phyloP scores from a whole-genome alignment of 64 coral and sea anemone species.

The Montipora foliosa region DNA sequence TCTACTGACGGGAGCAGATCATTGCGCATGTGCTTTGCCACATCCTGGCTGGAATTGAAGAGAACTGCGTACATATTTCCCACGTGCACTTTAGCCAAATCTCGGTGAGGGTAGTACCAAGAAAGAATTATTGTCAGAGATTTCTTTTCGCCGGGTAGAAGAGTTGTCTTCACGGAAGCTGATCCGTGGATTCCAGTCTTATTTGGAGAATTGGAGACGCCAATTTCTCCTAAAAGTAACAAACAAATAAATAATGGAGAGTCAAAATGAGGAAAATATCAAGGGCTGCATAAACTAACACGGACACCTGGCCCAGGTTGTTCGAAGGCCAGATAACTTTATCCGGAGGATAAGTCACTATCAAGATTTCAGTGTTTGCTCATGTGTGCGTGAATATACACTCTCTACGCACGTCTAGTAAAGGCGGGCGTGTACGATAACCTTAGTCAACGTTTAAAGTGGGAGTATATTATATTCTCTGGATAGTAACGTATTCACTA shows the following conservation, averaged over 20 bases:
- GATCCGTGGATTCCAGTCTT: constrained; percentile 75
- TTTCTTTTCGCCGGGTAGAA: constrained; percentile 80
- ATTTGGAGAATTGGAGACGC: constrained; percentile 11
- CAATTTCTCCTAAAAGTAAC: constrained; percentile 51
- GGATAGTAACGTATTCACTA: too few relatives aligned
- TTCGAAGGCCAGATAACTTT: too few relatives aligned
- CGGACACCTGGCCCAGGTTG: too few relatives aligned
- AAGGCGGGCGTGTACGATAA: too few relatives aligned
- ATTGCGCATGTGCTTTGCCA: constrained; percentile 79
- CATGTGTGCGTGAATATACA: too few relatives aligned
- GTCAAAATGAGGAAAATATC: too few relatives aligned
- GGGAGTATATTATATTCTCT: too few relatives aligned
- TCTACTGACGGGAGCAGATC: constrained; percentile 70
- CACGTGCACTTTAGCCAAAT: constrained; percentile 77
- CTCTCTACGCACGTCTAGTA: too few relatives aligned
- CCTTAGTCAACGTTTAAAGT: too few relatives aligned
- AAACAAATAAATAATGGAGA: neutral
- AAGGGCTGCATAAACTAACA: too few relatives aligned
- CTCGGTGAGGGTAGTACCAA: constrained; percentile 92
- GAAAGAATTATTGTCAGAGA: constrained; percentile 88
- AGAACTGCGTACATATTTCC: constrained; percentile 82
- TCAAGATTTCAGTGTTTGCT: too few relatives aligned
- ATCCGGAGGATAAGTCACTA: too few relatives aligned
- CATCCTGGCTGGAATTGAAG: constrained; percentile 84
- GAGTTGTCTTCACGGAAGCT: constrained; percentile 58